Evolutionary conservation across 1,140 invertebrate species (phyloP), one percentile per base, ranked within the genome.

Genomic region (Pseudomyrmex flavicornis): DNA sequence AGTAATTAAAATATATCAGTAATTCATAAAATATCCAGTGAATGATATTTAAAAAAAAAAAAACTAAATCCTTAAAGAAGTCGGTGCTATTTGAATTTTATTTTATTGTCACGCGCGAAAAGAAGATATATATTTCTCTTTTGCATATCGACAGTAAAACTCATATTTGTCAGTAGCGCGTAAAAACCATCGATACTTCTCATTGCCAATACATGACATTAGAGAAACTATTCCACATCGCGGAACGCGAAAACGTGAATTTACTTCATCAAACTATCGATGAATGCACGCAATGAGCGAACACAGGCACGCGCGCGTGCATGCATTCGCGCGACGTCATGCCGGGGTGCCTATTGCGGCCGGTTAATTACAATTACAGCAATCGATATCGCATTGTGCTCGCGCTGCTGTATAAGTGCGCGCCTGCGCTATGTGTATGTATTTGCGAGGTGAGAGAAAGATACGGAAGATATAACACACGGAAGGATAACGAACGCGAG

Each of bases 281-380:
- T 44, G 74, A 59, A 58, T 54, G 46, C 68, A 66, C 35, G 82
- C 82, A 62, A 87, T 50, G 72, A 68, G 44, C 56, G 63, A 69
- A 70, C 44, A 26, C 26, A 68, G n/a, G 80, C 73, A 85, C 44
- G 68, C 74, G 84, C 69, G 56, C 83, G 20, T 85, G 68, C 68
- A 87, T 68, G 56, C 74, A 22, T 73, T 77, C 83, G 83, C 68
- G 73, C 44, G 72, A 86, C 54, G 44, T 85, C 65, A 75, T 83
- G 66, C 79, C 58, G 63, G 35, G 65, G 58, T 63, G 83, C 58
- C 75, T 66, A 69, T 72, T 84, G 63, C 82, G 83, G 46, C 50
- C 65, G 80, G 83, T 89, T 88, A 88, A 90, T 90, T 88, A 89
- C 82, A 88, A 90, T 90, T 88, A 89, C 82, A 77, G 85, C 82